Percentiles rank a stretch among this genome's conserved stretches.
These are phyloP conservation scores for Arvicanthis niloticus DNA, from an alignment of 2,113 vertebrate species.

Conservation along the genomic window DNA sequence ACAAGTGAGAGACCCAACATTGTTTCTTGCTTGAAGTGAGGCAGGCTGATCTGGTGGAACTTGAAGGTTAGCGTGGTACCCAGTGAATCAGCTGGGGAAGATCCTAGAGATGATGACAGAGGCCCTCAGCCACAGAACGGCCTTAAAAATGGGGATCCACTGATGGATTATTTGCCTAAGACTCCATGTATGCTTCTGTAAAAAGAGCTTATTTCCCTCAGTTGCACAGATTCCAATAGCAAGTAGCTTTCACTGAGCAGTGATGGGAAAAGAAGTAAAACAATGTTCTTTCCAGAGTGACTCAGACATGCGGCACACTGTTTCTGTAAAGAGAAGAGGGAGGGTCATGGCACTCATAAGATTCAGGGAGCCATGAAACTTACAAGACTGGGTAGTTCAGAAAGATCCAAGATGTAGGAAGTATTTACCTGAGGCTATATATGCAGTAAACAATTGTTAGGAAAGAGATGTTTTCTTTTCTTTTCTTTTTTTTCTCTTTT, in stretches of 20 bases:
- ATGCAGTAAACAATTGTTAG: background rate
- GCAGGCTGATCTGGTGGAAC: background rate
- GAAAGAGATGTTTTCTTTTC: background rate
- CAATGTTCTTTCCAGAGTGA: background rate
- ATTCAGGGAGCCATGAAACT: background rate
- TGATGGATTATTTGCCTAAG: background rate
- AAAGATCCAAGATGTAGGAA: background rate
- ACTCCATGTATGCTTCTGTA: background rate
- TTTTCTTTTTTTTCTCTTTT: background rate
- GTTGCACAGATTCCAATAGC: background rate
- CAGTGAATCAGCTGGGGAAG: background rate
- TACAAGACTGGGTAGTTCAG: background rate
- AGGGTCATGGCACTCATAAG: background rate
- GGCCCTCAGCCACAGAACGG: background rate
- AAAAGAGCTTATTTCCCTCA: constrained; percentile 46
- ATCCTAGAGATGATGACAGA: background rate
- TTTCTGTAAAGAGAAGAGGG: background rate
- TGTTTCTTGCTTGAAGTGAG: background rate
- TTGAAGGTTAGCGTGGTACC: background rate
- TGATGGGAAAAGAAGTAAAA: background rate
- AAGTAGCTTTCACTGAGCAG: background rate
- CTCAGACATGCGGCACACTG: background rate
- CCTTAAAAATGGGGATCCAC: background rate
- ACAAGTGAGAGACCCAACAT: background rate
- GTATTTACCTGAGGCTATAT: background rate